Evolutionary conservation across 1,140 invertebrate species (phyloP).

Genomic region (Lysiphlebus fabarum): DNA sequence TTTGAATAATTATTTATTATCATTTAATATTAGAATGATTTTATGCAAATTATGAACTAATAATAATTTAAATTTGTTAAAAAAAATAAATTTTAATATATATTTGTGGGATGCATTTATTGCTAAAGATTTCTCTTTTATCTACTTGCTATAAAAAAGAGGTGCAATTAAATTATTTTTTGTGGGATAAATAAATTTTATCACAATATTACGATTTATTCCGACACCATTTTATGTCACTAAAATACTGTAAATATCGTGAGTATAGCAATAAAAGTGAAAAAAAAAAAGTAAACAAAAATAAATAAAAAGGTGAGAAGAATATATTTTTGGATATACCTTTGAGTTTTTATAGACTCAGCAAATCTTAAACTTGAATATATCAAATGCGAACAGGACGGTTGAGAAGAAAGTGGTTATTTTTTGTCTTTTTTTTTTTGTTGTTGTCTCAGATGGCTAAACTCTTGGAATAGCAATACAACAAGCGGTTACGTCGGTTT

Average conservation of each 20-base stretch:
- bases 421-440: conserved; percentile 18
- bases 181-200: background rate
- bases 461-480: conserved; percentile 31
- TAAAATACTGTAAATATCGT: background rate
- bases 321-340: background rate
- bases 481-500: conserved; percentile 51
- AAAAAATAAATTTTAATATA: too few relatives aligned
- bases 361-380: background rate
- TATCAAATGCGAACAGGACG: background rate
- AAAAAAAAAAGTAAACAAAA: too few relatives aligned
- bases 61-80: too few relatives aligned
- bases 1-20: too few relatives aligned
- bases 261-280: too few relatives aligned
- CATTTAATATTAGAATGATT: too few relatives aligned
- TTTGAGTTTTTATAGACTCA: conserved; percentile 11
- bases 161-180: conserved; percentile 15
- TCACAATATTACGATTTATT: too few relatives aligned
- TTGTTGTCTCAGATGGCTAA: conserved; percentile 31
- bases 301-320: conserved; percentile 8
- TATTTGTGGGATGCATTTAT: too few relatives aligned
- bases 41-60: too few relatives aligned
- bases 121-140: conserved; percentile 14
- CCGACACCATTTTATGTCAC: background rate
- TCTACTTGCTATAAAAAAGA: conserved; percentile 10
- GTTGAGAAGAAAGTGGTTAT: conserved; percentile 28